Evolutionary conservation across 2,888 invertebrate species (phyloP), one percentile per base, ranked within the genome.

Genomic region (Gasteruption jaculator): DNA sequence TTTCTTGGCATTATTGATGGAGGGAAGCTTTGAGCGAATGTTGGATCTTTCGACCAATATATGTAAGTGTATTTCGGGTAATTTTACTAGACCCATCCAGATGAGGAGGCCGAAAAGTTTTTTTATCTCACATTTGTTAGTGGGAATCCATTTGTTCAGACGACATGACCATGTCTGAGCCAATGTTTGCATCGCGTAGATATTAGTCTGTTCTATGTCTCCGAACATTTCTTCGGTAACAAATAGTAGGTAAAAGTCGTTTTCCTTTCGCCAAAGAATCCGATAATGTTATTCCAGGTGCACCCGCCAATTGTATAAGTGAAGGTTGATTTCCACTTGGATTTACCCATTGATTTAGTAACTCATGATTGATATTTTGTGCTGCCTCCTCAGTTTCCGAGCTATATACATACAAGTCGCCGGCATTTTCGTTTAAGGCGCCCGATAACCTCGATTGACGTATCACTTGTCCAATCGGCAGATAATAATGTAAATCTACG

Each of bases 31-130:
- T 38, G 38, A 14, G 21, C 20, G 5, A 29, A 38, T 30, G 15
- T 14, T 29, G 30, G 29, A 37, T 27, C 27, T 37, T 37, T 37
- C 12, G 37, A 37, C 37, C 37, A 37, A 37, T 37, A 37, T 12
- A n/a, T n/a, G n/a, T n/a, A 37, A 26, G 6, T 20, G 3, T 20
- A 27, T 29, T 20, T 19, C 27, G 18, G 27, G 37, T 8, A 37
- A 18, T 11, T 37, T 37, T 6, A 37, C 20, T 18, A 37, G 14
- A 21, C 37, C 37, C 27, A 37, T 37, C 27, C 37, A 37, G 5
- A 37, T 29, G 12, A 37, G n/a, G n/a, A 37, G 27, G 3, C 37
- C 27, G 19, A 37, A 37, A 37, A 37, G 19, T 19, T 18, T 19
- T 29, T 37, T 37, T 27, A 37, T 37, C 8, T 37, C 26, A 27